Percentiles rank a stretch among this genome's conserved stretches.
phyloP scores from a whole-genome alignment of 1,140 invertebrate species.

The Vollenhovia emeryi region DNA sequence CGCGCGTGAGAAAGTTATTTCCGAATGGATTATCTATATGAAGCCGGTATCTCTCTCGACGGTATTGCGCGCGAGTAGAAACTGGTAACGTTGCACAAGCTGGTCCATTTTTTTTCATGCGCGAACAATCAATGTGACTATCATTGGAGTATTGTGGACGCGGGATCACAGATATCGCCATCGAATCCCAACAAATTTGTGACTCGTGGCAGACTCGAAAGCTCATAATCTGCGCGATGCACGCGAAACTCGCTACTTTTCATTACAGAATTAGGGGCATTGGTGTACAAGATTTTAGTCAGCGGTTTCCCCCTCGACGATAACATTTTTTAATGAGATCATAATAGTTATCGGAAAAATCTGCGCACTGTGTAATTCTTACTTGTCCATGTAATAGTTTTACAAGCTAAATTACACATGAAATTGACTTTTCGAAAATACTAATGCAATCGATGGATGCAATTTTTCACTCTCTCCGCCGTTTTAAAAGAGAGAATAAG shows the following conservation, averaged over 20 bases:
- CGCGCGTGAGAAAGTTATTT: constrained; percentile 30
- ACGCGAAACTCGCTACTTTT: neutral
- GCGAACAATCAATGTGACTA: neutral
- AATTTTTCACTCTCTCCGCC: neutral
- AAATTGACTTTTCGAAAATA: no score
- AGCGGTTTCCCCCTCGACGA: no score
- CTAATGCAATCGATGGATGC: neutral
- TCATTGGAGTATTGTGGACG: neutral
- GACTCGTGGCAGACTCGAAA: neutral
- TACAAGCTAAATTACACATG: no score
- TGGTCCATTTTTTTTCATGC: neutral
- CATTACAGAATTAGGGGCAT: neutral
- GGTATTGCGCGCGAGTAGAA: neutral
- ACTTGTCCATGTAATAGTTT: no score
- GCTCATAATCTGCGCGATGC: neutral
- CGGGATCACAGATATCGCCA: neutral
- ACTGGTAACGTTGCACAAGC: neutral
- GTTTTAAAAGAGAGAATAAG: neutral
- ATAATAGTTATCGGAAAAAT: no score
- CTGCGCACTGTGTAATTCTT: no score
- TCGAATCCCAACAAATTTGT: neutral
- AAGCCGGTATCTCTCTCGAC: constrained; percentile 28
- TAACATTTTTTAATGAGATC: no score
- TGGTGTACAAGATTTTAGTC: no score
- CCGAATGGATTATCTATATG: constrained; percentile 38